Conservation (phyloP, 2,113 vertebrate genomes). For the Microtus ochrogaster region DNA sequence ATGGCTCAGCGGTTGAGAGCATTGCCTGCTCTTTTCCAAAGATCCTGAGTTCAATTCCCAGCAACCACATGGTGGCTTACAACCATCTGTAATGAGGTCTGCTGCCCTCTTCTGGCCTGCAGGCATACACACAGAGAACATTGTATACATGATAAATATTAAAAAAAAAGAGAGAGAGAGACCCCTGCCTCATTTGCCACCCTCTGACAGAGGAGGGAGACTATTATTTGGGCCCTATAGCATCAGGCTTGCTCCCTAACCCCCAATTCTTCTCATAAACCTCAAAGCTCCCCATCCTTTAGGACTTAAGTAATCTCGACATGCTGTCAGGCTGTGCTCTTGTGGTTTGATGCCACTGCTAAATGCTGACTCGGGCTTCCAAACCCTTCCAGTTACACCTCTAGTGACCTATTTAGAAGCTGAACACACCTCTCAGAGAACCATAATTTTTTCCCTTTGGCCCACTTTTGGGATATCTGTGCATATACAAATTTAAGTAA, state of each 20-base stretch:
- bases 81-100: too few species aligned
- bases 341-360: slow-evolving; percentile 69
- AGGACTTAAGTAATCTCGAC: slow-evolving; percentile 60
- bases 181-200: slow-evolving; percentile 60
- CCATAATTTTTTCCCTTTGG: slow-evolving; percentile 45
- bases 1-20: too few species aligned
- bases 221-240: slow-evolving; percentile 16
- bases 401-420: slow-evolving; percentile 74
- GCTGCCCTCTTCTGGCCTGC: too few species aligned
- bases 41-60: too few species aligned
- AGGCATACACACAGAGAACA: too few species aligned
- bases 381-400: slow-evolving; percentile 67
- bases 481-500: slow-evolving; percentile 26
- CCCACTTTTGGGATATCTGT: slow-evolving; percentile 36
- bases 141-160: too few species aligned
- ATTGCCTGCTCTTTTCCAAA: too few species aligned
- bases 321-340: slow-evolving; percentile 58
- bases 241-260: background rate
- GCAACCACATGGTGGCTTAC: too few species aligned
- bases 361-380: slow-evolving; percentile 69
- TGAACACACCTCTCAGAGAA: slow-evolving; percentile 66
- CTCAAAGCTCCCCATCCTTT: slow-evolving; percentile 44
- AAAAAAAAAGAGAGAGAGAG: too few species aligned
- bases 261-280: slow-evolving; percentile 55
- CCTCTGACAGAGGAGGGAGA: background rate